Conservation (phyloP, 2,797 vertebrate species). For the Columba guinea region DNA sequence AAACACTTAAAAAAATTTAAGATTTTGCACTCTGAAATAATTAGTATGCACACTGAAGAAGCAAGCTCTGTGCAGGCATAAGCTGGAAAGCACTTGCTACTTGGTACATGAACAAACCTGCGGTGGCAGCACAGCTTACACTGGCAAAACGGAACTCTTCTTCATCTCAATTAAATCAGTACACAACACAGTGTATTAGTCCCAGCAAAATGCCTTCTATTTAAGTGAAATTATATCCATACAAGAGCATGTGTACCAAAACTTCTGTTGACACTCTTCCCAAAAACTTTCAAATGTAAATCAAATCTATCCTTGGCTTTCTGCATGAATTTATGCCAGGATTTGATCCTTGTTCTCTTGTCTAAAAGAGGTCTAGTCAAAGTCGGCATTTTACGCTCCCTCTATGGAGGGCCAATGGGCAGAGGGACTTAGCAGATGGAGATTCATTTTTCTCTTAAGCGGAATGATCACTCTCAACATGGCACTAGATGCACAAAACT, state of each 20-base stretch:
- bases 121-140: background rate
- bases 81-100: background rate
- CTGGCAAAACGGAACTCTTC: background rate
- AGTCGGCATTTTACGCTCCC: background rate
- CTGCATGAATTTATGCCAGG: background rate
- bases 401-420: background rate
- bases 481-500: background rate
- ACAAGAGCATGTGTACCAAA: fast-evolving
- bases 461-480: background rate
- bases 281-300: background rate
- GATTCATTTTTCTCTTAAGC: background rate
- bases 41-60: background rate
- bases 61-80: background rate
- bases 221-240: background rate
- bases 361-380: background rate
- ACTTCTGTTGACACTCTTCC: background rate
- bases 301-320: background rate
- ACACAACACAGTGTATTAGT: background rate
- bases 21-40: background rate
- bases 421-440: background rate
- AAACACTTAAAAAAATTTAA: background rate
- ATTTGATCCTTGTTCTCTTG: background rate
- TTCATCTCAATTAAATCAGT: background rate
- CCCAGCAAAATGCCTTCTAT: background rate
- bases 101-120: background rate